Evolutionary conservation across 35 echinoderm and acorn worm species (phyloP).

Genomic region (Amphiura filiformis): DNA sequence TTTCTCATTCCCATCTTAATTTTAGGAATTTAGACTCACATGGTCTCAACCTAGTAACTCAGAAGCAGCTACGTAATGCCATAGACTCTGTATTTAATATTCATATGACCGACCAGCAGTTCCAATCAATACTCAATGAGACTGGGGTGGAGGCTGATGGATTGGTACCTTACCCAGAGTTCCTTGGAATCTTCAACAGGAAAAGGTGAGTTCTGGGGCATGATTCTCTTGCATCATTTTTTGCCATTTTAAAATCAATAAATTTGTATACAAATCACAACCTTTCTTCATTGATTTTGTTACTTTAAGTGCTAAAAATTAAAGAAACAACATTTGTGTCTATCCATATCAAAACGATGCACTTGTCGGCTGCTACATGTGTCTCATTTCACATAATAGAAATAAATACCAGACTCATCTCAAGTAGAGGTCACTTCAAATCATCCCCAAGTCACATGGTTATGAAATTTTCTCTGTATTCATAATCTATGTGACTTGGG

Average conservation of each 20-base stretch:
- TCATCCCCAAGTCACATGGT: too few relatives aligned
- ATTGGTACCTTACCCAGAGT: slow-evolving; percentile 88
- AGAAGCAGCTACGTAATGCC: slow-evolving; percentile 65
- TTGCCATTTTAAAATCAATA: neutral
- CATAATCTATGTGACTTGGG: too few relatives aligned
- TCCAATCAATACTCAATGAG: slow-evolving; percentile 63
- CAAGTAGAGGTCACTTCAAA: too few relatives aligned
- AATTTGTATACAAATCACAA: too few relatives aligned
- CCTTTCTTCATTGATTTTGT: neutral
- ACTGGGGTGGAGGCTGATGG: slow-evolving; percentile 72
- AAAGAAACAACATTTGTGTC: neutral
- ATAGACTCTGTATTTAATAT: slow-evolving; percentile 77
- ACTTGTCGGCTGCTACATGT: too few relatives aligned
- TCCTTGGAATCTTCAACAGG: slow-evolving; percentile 87
- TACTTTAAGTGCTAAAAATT: neutral
- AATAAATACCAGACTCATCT: too few relatives aligned
- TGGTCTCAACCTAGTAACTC: slow-evolving; percentile 61
- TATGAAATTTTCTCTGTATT: too few relatives aligned
- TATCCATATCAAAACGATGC: too few relatives aligned
- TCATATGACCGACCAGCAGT: slow-evolving; percentile 59
- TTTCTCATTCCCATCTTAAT: too few relatives aligned
- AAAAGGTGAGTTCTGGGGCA: slow-evolving; percentile 56
- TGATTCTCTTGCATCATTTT: neutral
- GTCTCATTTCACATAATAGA: too few relatives aligned
- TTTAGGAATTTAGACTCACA: slow-evolving; percentile 48